Percentiles rank a stretch among this genome's conserved stretches.
These are phyloP conservation scores for Neria commutata DNA, from an alignment of 2,888 invertebrate species.

Conservation along the genomic window DNA sequence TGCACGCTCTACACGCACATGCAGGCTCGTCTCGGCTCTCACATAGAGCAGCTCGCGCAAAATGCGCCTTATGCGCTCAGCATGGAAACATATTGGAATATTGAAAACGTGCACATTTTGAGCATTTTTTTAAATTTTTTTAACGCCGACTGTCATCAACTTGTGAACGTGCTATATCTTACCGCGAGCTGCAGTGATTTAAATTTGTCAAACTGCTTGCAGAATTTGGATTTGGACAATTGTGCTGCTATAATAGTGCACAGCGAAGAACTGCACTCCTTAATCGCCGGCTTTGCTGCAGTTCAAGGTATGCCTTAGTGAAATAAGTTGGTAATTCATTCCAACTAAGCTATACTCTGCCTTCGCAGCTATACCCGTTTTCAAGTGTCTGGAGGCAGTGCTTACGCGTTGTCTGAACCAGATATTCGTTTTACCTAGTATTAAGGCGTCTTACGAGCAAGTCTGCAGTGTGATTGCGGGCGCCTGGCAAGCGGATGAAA, in stretches of 20 bases:
- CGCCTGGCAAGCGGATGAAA: too few species aligned
- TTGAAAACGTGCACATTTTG: slow-evolving; percentile 29
- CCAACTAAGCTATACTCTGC: background rate
- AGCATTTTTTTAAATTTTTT: slow-evolving; percentile 39
- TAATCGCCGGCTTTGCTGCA: slow-evolving; percentile 21
- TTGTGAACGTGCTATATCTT: slow-evolving; percentile 26
- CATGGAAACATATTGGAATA: slow-evolving; percentile 33
- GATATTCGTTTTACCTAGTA: slow-evolving; percentile 22
- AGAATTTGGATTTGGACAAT: slow-evolving; percentile 27
- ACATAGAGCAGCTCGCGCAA: slow-evolving; percentile 29
- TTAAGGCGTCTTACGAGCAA: slow-evolving; percentile 16
- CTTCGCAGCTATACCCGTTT: slow-evolving; percentile 17
- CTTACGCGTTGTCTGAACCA: slow-evolving; percentile 25
- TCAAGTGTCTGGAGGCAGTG: slow-evolving; percentile 29
- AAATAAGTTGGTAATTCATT: background rate
- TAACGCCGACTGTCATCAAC: slow-evolving; percentile 16
- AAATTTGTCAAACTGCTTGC: slow-evolving; percentile 9
- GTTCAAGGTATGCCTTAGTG: slow-evolving; percentile 18
- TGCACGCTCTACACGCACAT: slow-evolving; percentile 20
- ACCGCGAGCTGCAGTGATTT: background rate
- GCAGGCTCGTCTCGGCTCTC: slow-evolving; percentile 25
- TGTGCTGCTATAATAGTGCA: slow-evolving; percentile 15
- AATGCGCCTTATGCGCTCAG: slow-evolving; percentile 36
- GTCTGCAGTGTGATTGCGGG: background rate
- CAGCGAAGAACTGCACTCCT: slow-evolving; percentile 1